phyloP scores from a whole-genome alignment of 2,888 invertebrate species.

The Drosophila phalerata region DNA sequence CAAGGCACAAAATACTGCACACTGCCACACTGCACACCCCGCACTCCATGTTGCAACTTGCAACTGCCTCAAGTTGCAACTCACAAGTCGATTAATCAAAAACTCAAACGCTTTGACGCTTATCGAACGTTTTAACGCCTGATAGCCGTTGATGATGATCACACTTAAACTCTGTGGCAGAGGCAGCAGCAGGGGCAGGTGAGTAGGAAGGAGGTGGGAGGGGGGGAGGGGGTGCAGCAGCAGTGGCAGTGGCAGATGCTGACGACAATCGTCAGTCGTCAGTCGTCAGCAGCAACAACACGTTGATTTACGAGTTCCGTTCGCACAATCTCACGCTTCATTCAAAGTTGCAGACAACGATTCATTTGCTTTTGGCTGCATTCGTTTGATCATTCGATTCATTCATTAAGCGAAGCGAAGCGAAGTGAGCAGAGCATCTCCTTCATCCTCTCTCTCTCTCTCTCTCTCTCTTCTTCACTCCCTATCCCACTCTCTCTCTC shows the following conservation, averaged over 20 bases:
- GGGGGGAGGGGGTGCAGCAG: background rate
- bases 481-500: background rate
- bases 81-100: slow-evolving; percentile 54
- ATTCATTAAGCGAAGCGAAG: slow-evolving; percentile 21
- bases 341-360: slow-evolving; percentile 2
- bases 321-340: slow-evolving; percentile 60
- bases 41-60: background rate
- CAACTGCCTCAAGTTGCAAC: slow-evolving; percentile 14
- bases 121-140: slow-evolving; percentile 56
- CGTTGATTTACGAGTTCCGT: slow-evolving; percentile 60
- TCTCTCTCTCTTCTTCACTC: background rate
- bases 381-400: slow-evolving; percentile 26
- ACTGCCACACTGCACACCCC: background rate
- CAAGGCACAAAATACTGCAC: too few relatives aligned
- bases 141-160: slow-evolving; percentile 47
- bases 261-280: slow-evolving; percentile 44
- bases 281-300: slow-evolving; percentile 12
- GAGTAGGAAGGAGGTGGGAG: too few relatives aligned
- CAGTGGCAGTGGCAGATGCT: slow-evolving; percentile 21
- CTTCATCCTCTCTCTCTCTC: background rate
- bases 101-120: slow-evolving; percentile 42
- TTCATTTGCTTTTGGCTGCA: slow-evolving; percentile 17
- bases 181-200: background rate
- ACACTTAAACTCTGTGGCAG: background rate
- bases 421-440: slow-evolving; percentile 20